A percentile compares a stretch with the other conserved stretches of the same genome.
Evolutionary conservation across 37 sponge, comb jelly and placozoan species (phyloP).

Genomic region (Ephydatia muelleri): DNA sequence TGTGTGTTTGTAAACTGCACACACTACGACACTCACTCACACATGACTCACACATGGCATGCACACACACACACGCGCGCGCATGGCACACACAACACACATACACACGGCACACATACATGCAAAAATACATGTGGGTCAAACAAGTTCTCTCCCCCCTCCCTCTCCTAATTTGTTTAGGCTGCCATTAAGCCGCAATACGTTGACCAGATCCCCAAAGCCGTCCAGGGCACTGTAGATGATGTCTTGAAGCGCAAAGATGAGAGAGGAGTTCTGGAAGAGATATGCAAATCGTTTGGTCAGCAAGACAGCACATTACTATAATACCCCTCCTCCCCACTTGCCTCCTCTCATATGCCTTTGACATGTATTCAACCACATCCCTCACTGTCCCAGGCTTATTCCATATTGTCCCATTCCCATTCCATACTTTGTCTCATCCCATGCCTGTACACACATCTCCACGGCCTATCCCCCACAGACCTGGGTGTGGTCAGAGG

Average conservation of each 20-base stretch:
- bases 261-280: slow-evolving; percentile 74
- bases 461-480: background rate
- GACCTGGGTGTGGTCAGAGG: slow-evolving; percentile 74
- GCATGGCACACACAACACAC: background rate
- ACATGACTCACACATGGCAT: background rate
- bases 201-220: slow-evolving; percentile 96
- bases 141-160: background rate
- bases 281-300: slow-evolving; percentile 80
- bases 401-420: background rate
- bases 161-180: slow-evolving; percentile 23
- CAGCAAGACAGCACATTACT: background rate
- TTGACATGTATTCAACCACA: background rate
- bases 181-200: slow-evolving; percentile 97
- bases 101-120: background rate
- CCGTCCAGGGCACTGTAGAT: slow-evolving; percentile 90
- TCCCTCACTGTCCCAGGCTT: background rate
- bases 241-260: slow-evolving; percentile 89
- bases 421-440: too few relatives aligned
- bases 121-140: background rate
- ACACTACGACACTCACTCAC: too few relatives aligned
- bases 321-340: background rate
- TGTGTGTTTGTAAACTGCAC: background rate
- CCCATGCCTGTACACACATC: too few relatives aligned
- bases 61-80: background rate
- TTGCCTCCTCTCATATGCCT: background rate